Evolutionary conservation across 1,140 invertebrate species (phyloP).

Genomic region (Lethocerus indicus): DNA sequence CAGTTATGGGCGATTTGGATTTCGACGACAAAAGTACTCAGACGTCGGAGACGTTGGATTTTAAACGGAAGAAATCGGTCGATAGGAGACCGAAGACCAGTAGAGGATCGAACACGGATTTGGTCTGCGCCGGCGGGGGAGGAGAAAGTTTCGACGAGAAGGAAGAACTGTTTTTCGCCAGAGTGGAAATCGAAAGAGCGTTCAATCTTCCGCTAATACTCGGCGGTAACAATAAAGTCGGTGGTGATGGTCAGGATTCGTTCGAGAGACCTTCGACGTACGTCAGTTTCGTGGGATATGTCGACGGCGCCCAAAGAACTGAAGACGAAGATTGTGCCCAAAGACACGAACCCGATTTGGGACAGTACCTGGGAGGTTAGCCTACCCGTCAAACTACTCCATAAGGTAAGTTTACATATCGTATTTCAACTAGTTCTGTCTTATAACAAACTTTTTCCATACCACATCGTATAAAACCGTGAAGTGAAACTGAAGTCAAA

Average conservation of each 20-base stretch:
- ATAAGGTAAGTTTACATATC: slow-evolving; percentile 1
- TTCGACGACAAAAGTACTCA: too few relatives aligned
- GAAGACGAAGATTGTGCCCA: neutral
- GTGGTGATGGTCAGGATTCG: slow-evolving; percentile 2
- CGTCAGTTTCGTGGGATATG: neutral
- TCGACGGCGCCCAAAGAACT: neutral
- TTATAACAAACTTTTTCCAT: neutral
- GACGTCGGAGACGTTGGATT: too few relatives aligned
- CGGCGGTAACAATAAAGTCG: too few relatives aligned
- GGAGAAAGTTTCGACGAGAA: neutral
- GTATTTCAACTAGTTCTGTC: too few relatives aligned
- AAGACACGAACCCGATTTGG: slow-evolving; percentile 5
- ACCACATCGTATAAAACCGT: neutral
- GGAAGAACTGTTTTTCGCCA: neutral
- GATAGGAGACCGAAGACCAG: too few relatives aligned
- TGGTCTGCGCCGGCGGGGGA: neutral
- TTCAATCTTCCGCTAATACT: neutral
- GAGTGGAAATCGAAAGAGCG: neutral
- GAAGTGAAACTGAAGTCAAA: neutral
- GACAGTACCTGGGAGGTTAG: slow-evolving; percentile 2
- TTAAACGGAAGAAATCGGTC: too few relatives aligned
- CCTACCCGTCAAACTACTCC: neutral
- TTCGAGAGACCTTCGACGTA: neutral
- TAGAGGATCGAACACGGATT: neutral
- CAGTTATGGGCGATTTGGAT: too few relatives aligned